Percentiles rank a stretch among this genome's conserved stretches.
Evolutionary conservation across 2,797 vertebrate species (phyloP).

Genomic region (Carapus acus): DNA sequence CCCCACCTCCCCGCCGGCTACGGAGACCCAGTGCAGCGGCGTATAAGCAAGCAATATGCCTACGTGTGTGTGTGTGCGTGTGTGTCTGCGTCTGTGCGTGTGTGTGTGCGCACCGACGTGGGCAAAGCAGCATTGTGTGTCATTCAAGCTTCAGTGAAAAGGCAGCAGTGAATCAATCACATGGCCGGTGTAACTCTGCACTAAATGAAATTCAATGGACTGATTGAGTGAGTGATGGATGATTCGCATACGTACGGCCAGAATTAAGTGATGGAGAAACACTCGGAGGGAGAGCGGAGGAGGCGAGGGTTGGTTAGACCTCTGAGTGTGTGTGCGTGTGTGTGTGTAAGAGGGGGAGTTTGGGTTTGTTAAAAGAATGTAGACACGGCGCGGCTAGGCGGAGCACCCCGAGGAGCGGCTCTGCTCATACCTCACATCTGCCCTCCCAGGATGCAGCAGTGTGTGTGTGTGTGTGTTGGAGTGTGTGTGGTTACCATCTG

Average conservation of each 20-base stretch:
- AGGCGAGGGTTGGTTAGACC: constrained; percentile 67
- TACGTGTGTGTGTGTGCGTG: constrained; percentile 23
- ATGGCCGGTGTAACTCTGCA: constrained; percentile 70
- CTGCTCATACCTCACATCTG: constrained; percentile 63
- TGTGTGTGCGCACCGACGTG: constrained; percentile 21
- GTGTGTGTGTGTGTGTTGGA: constrained; percentile 22
- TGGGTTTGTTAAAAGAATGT: constrained; percentile 22
- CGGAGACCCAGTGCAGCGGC: constrained; percentile 53
- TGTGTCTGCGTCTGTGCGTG: constrained; percentile 1
- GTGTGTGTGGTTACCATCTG: constrained; percentile 67
- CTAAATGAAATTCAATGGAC: constrained; percentile 77
- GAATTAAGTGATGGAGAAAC: constrained; percentile 71
- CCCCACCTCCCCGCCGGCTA: constrained; percentile 61
- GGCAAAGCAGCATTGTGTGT: constrained; percentile 65
- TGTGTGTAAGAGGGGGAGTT: not conserved
- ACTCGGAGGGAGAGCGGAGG: constrained; percentile 62
- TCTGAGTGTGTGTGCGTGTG: constrained; percentile 39
- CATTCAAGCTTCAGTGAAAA: constrained; percentile 75
- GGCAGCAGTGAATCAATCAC: constrained; percentile 74
- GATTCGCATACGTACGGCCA: constrained; percentile 67
- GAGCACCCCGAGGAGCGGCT: constrained; percentile 53
- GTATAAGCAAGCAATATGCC: constrained; percentile 37
- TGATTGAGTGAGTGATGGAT: constrained; percentile 76
- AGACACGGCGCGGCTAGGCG: constrained; percentile 37
- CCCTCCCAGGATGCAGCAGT: constrained; percentile 59